These are phyloP conservation scores for Carassius carassius DNA, from an alignment of 2,113 vertebrate species.

Conservation along the genomic window DNA sequence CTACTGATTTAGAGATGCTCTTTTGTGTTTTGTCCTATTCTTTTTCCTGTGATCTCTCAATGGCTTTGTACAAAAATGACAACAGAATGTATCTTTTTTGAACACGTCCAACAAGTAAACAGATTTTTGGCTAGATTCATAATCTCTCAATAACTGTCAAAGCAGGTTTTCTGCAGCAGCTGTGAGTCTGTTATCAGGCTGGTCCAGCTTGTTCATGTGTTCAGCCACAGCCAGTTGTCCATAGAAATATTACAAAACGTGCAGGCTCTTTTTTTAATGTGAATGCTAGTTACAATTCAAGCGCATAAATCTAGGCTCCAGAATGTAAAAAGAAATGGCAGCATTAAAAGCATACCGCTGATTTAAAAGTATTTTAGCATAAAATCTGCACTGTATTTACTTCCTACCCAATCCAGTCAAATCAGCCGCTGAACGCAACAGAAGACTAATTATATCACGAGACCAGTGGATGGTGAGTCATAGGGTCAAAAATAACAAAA, in stretches of 20 bases:
- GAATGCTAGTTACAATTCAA: slow-evolving; percentile 17
- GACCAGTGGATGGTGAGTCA: neutral
- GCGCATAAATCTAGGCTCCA: neutral
- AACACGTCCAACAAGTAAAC: neutral
- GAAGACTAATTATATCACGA: neutral
- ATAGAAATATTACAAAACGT: slow-evolving; percentile 8
- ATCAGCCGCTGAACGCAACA: neutral
- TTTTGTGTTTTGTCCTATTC: neutral
- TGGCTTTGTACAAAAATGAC: neutral
- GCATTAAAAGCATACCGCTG: neutral
- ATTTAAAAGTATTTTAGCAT: neutral
- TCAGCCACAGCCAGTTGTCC: slow-evolving; percentile 9
- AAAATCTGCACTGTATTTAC: neutral
- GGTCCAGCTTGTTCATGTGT: slow-evolving; percentile 22
- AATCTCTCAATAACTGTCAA: slow-evolving; percentile 33
- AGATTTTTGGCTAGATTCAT: slow-evolving; percentile 2
- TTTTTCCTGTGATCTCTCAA: neutral
- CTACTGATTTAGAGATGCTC: neutral
- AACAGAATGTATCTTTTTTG: neutral
- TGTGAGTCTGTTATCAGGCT: slow-evolving; percentile 35
- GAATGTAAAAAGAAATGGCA: neutral
- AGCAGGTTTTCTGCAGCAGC: slow-evolving; percentile 3
- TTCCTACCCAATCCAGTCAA: neutral
- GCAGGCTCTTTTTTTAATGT: neutral
- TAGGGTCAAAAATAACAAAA: too few species aligned